Conservation (phyloP, 2,113 vertebrate species). For the Ageneiosus marmoratus region DNA sequence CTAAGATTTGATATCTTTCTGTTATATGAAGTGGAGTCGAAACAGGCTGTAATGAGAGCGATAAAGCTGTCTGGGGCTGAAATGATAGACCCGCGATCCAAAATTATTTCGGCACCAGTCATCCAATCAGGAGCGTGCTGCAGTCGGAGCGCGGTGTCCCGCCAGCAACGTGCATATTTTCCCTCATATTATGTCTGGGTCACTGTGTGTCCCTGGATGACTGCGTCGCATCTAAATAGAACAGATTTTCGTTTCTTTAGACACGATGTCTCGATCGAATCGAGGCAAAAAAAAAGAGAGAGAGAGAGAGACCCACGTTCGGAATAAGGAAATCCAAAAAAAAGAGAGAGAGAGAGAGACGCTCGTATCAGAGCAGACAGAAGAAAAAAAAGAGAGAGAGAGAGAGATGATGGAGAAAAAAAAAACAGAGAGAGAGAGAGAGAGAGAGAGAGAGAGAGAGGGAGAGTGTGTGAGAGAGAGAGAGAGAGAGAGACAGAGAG, state of each 20-base stretch:
- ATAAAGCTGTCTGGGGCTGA: constrained; percentile 18
- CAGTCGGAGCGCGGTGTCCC: not conserved
- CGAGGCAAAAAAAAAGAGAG: not conserved
- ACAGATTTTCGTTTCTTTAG: constrained; percentile 3
- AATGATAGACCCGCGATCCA: not conserved
- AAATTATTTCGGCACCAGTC: not conserved
- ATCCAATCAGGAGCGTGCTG: constrained; percentile 1
- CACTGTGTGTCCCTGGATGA: constrained; percentile 15
- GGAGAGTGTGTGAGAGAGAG: too few relatives aligned
- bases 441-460: not conserved
- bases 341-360: not conserved
- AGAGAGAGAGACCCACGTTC: not conserved
- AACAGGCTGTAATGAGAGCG: constrained; percentile 26
- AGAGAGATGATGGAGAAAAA: too few relatives aligned
- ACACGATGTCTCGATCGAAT: not conserved
- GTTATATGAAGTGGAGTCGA: constrained; percentile 2
- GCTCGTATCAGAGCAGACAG: constrained; percentile 9
- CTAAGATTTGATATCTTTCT: constrained; percentile 9
- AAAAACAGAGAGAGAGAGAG: constrained; percentile 1
- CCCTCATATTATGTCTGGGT: constrained; percentile 29
- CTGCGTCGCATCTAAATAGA: not conserved
- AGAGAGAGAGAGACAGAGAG: too few relatives aligned
- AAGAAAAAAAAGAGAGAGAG: not conserved
- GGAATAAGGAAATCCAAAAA: constrained; percentile 40
- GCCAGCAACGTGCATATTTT: not conserved